Conservation (phyloP, 2,797 vertebrate genomes). For the Propithecus deckenii region DNA sequence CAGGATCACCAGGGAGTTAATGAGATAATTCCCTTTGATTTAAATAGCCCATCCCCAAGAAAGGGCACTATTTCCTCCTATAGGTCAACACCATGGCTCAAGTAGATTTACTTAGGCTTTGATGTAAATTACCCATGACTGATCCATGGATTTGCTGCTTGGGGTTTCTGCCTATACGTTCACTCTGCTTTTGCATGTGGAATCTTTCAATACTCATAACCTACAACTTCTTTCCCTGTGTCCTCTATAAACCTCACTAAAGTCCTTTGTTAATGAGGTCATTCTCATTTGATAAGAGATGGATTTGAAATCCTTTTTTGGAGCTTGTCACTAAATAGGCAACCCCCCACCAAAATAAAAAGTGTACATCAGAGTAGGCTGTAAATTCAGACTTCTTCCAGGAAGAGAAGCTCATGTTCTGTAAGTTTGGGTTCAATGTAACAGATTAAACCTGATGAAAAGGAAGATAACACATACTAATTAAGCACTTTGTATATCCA, state of each 20-base stretch:
- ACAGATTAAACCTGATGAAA: not conserved
- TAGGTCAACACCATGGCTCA: not conserved
- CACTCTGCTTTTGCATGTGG: not conserved
- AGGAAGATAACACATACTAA: not conserved
- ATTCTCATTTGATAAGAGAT: constrained; percentile 17
- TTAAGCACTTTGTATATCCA: not conserved
- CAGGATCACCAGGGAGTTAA: constrained; percentile 67
- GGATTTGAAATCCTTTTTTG: not conserved
- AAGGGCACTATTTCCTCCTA: not conserved
- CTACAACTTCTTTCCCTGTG: not conserved
- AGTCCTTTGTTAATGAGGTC: not conserved
- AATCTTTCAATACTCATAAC: constrained; percentile 40
- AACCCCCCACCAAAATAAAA: not conserved
- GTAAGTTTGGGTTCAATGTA: not conserved
- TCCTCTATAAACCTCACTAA: not conserved
- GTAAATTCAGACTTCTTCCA: not conserved
- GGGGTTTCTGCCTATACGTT: not conserved
- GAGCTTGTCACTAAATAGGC: constrained; percentile 18
- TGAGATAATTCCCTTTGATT: constrained; percentile 68
- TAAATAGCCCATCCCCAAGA: constrained; percentile 51
- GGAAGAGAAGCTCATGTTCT: not conserved
- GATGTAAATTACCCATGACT: constrained; percentile 53
- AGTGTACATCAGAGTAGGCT: not conserved
- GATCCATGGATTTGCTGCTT: not conserved
- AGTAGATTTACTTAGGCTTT: constrained; percentile 32